phyloP scores from a whole-genome alignment of 2,113 vertebrate genomes.

The Danionella cerebrum region DNA sequence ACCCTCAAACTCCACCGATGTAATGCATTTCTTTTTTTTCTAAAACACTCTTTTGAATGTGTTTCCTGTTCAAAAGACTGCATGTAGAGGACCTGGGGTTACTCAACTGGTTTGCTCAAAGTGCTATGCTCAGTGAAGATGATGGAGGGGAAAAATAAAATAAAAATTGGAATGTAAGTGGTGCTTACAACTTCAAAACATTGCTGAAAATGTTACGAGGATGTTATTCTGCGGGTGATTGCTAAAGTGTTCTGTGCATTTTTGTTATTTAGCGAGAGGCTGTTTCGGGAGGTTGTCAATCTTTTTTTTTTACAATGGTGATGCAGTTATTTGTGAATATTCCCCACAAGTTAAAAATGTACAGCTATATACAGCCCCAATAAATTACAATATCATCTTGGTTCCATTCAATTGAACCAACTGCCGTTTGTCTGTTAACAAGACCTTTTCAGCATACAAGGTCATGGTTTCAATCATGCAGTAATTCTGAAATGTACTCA shows the following conservation, averaged over 20 bases:
- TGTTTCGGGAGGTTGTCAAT: neutral
- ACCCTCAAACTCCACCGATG: neutral
- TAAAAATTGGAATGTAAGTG: neutral
- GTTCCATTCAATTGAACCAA: too few relatives aligned
- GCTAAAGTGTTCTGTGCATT: neutral
- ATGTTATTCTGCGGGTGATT: neutral
- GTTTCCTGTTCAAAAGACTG: neutral
- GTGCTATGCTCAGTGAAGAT: neutral
- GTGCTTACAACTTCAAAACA: neutral
- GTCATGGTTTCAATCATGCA: too few relatives aligned
- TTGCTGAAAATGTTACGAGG: too few relatives aligned
- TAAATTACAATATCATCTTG: too few relatives aligned
- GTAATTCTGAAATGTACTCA: too few relatives aligned
- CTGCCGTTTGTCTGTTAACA: too few relatives aligned
- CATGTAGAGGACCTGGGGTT: neutral
- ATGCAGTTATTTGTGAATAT: too few relatives aligned
- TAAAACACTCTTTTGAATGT: neutral
- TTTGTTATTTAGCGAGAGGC: neutral
- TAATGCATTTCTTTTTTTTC: slow-evolving; percentile 1
- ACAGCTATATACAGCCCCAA: too few relatives aligned
- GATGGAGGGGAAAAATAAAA: neutral
- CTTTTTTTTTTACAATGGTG: too few relatives aligned
- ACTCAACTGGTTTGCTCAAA: neutral
- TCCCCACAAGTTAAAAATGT: too few relatives aligned
- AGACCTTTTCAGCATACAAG: too few relatives aligned